Evolutionary conservation across 2,113 vertebrate species (phyloP).

Genomic region (Microtus richardsoni): DNA sequence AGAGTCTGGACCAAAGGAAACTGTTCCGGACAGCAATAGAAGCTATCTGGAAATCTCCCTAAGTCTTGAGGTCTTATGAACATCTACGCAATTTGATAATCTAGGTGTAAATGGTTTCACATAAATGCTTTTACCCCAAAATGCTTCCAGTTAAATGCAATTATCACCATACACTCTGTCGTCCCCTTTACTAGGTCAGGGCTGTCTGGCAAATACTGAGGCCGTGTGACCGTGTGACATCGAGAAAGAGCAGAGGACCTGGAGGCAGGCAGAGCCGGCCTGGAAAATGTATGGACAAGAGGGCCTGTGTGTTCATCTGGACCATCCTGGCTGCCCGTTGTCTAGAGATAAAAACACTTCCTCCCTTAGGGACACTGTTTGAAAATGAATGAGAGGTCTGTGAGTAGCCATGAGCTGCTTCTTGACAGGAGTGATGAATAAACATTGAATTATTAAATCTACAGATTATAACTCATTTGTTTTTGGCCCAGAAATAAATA

Average conservation of each 20-base stretch:
- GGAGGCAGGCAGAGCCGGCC: not conserved
- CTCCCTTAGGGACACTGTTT: slow-evolving; percentile 6
- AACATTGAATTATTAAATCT: slow-evolving; percentile 32
- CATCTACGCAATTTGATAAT: slow-evolving; percentile 16
- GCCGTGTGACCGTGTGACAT: slow-evolving; percentile 7
- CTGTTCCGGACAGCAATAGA: not conserved
- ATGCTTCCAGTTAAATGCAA: not conserved
- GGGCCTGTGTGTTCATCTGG: not conserved
- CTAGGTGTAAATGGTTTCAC: not conserved
- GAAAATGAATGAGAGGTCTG: slow-evolving; percentile 51
- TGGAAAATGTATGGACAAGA: slow-evolving; percentile 15
- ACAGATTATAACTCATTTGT: not conserved
- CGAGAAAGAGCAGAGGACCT: slow-evolving; percentile 6
- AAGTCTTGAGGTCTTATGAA: not conserved
- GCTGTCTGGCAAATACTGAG: slow-evolving; percentile 21
- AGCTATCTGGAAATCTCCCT: slow-evolving; percentile 2
- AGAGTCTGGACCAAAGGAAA: not conserved
- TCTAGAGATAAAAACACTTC: slow-evolving; percentile 45
- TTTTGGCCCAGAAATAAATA: slow-evolving; percentile 44
- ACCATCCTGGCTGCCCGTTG: not conserved
- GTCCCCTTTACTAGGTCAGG: not conserved
- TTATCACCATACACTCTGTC: not conserved
- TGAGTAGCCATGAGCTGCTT: not conserved
- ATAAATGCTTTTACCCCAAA: slow-evolving; percentile 9
- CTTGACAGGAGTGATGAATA: not conserved